Conservation (phyloP, 2,888 invertebrate species). For the Charanyca ferruginea region DNA sequence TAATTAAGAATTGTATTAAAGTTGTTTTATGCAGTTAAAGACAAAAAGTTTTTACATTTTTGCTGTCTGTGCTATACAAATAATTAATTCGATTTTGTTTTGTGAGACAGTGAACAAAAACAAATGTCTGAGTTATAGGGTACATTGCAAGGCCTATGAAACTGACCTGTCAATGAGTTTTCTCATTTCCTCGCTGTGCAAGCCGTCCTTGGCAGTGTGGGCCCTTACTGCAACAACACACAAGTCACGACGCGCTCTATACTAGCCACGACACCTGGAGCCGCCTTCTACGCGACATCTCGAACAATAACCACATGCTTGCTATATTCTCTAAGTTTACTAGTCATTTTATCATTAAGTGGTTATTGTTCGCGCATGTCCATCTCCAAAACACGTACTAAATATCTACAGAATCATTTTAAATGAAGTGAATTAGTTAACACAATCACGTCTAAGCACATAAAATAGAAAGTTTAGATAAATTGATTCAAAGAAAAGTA, state of each 20-base stretch:
- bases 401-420: constrained; percentile 84
- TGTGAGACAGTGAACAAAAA: constrained; percentile 48
- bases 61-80: constrained; percentile 43
- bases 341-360: constrained; percentile 32
- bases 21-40: constrained; percentile 32
- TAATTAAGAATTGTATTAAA: constrained; percentile 12
- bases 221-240: constrained; percentile 92
- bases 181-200: constrained; percentile 98
- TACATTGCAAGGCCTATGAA: constrained; percentile 73
- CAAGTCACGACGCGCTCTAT: constrained; percentile 89
- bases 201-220: constrained; percentile 96
- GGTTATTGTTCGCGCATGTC: constrained; percentile 75
- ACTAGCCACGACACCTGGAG: constrained; percentile 84
- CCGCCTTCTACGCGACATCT: constrained; percentile 78
- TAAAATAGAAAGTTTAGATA: constrained; percentile 71
- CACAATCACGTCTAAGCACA: constrained; percentile 89
- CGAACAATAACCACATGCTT: constrained; percentile 73
- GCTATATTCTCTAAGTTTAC: constrained; percentile 19
- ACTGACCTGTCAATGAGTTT: constrained; percentile 99
- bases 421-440: constrained; percentile 82
- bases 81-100: constrained; percentile 20
- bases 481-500: constrained; percentile 63
- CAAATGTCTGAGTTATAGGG: constrained; percentile 46
- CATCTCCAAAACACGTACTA: constrained; percentile 82
- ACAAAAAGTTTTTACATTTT: constrained; percentile 22